These are phyloP conservation scores for Echinometra lucunter DNA, from an alignment of 53 echinoderm and acorn worm species.

Conservation along the genomic window DNA sequence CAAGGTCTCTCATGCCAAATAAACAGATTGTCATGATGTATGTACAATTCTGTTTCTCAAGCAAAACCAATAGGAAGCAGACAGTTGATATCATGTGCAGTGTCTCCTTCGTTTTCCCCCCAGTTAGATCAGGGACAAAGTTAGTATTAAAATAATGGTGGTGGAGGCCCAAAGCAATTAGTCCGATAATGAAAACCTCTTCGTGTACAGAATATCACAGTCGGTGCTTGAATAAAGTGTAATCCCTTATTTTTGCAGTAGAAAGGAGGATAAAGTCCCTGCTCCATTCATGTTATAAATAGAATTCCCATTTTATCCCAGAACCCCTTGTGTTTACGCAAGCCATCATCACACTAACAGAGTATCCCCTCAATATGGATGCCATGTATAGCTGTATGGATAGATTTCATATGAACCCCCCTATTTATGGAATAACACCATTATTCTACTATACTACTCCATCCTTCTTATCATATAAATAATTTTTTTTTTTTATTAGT, in stretches of 20 bases:
- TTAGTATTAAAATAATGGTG: neutral
- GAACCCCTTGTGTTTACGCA: neutral
- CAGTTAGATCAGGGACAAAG: neutral
- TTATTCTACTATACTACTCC: neutral
- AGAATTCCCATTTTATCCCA: neutral
- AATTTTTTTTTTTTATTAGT: neutral
- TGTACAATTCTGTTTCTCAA: neutral
- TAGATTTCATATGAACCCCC: neutral
- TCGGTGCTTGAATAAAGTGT: neutral
- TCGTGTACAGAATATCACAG: neutral
- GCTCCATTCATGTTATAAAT: neutral
- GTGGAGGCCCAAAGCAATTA: neutral
- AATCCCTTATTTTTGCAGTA: conserved; percentile 20
- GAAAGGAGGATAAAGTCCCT: neutral
- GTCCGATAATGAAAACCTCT: neutral
- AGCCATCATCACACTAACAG: conserved; percentile 8
- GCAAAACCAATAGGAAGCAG: neutral
- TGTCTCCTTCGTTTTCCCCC: neutral
- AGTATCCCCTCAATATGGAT: neutral
- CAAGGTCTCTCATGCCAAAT: neutral
- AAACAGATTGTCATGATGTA: neutral
- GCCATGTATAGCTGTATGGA: neutral
- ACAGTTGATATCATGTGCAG: neutral
- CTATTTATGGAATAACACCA: neutral
- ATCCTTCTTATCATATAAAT: neutral